Conservation (phyloP, 2,797 vertebrate genomes). For the Brachyrhaphis roseni region DNA sequence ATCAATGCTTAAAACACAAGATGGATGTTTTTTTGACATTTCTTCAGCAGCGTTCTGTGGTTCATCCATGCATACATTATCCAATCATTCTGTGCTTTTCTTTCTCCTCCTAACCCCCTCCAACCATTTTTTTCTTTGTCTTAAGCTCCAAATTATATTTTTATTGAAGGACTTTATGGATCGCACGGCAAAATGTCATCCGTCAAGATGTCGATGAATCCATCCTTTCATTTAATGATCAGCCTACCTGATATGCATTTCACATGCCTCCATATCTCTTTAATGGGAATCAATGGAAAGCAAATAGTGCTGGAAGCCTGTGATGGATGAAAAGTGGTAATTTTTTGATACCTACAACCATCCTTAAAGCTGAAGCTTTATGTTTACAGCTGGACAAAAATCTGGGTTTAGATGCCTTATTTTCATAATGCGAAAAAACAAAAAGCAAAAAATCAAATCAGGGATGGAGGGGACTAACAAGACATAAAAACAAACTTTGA, state of each 20-base stretch:
- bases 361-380: slow-evolving; percentile 31
- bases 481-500: slow-evolving; percentile 52
- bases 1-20: background rate
- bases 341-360: slow-evolving; percentile 56
- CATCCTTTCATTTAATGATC: slow-evolving; percentile 81
- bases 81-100: slow-evolving; percentile 31
- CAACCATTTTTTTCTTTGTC: slow-evolving; percentile 61
- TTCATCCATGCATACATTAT: slow-evolving; percentile 25
- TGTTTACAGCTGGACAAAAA: slow-evolving; percentile 29
- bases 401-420: slow-evolving; percentile 43
- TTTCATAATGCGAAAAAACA: slow-evolving; percentile 43
- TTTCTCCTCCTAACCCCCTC: background rate
- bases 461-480: slow-evolving; percentile 46
- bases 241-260: slow-evolving; percentile 81
- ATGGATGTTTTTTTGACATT: background rate
- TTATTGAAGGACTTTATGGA: slow-evolving; percentile 81
- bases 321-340: slow-evolving; percentile 50
- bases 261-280: slow-evolving; percentile 76
- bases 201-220: slow-evolving; percentile 86
- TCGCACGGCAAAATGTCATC: slow-evolving; percentile 81
- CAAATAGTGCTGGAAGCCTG: slow-evolving; percentile 69
- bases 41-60: slow-evolving; percentile 9
- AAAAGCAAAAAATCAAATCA: background rate
- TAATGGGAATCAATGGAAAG: slow-evolving; percentile 82
- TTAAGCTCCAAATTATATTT: slow-evolving; percentile 80